A percentile compares a stretch with the other conserved stretches of the same genome.
Conservation (phyloP, 1,140 invertebrate species). For the Alviniconcha marisindica region DNA sequence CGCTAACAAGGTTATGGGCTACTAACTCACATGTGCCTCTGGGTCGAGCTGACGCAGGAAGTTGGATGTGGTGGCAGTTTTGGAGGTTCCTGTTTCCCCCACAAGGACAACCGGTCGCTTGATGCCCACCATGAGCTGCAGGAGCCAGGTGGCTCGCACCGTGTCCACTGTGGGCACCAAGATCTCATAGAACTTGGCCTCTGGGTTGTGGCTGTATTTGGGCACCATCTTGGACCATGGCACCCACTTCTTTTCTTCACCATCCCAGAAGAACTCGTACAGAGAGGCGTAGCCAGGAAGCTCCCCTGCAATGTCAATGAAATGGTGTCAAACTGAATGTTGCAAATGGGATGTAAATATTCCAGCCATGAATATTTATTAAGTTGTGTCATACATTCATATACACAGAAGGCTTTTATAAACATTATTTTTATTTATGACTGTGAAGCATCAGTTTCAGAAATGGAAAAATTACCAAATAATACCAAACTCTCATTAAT, state of each 20-base stretch:
- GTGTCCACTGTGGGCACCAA: constrained; percentile 94
- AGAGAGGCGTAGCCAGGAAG: constrained; percentile 83
- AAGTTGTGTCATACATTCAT: no score
- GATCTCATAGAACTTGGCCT: constrained; percentile 86
- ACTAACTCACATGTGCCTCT: constrained; percentile 80
- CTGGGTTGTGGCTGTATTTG: constrained; percentile 84
- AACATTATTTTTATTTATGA: no score
- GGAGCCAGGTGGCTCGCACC: constrained; percentile 85
- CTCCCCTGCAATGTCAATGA: constrained; percentile 79
- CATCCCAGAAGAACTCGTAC: constrained; percentile 89
- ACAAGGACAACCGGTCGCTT: constrained; percentile 88
- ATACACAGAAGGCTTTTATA: no score
- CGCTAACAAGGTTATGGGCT: no score
- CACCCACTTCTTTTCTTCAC: constrained; percentile 83
- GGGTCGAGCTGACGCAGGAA: constrained; percentile 85
- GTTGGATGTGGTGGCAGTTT: constrained; percentile 90
- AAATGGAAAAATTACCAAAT: no score
- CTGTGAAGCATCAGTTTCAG: no score
- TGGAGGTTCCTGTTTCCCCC: constrained; percentile 93
- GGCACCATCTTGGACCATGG: constrained; percentile 89
- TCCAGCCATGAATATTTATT: no score
- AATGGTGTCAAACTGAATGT: no score
- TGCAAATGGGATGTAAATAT: no score
- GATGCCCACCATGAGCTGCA: constrained; percentile 86
- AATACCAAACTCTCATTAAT: no score